Percentiles rank a stretch among this genome's conserved stretches.
phyloP scores from a whole-genome alignment of 2,797 vertebrate species.

The Crenuchus spilurus region DNA sequence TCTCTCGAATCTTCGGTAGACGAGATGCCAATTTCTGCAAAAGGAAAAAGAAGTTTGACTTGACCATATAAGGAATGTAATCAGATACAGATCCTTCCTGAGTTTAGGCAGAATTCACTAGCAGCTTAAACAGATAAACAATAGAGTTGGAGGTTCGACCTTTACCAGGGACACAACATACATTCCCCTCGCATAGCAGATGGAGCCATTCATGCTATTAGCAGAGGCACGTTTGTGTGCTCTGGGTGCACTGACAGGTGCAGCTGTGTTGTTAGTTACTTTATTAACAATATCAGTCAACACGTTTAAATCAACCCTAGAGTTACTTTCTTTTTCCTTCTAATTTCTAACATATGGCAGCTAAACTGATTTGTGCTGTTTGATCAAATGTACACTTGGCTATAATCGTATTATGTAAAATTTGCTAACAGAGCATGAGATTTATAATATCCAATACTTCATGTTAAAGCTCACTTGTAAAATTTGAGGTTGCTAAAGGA shows the following conservation, averaged over 20 bases:
- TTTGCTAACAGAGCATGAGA: too few relatives aligned
- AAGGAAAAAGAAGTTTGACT: conserved; percentile 5
- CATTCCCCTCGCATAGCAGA: conserved; percentile 54
- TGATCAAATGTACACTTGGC: not conserved
- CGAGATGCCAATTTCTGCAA: conserved; percentile 75
- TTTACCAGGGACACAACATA: conserved; percentile 54
- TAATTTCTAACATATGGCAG: not conserved
- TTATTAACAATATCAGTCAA: conserved; percentile 32
- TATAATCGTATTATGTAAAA: not conserved
- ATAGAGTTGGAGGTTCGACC: conserved; percentile 46
- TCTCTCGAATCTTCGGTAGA: conserved; percentile 73
- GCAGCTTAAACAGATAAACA: conserved; percentile 48
- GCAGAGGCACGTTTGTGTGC: conserved; percentile 41
- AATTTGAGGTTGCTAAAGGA: not conserved
- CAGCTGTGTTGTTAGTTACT: conserved; percentile 29
- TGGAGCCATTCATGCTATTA: conserved; percentile 39
- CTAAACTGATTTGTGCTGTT: not conserved
- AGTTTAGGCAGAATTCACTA: conserved; percentile 22
- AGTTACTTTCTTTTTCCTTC: not conserved
- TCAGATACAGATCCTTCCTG: not conserved
- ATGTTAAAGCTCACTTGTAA: too few relatives aligned
- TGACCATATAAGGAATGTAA: not conserved
- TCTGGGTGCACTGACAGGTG: conserved; percentile 65
- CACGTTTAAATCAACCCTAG: not conserved
- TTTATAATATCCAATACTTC: too few relatives aligned